These are phyloP conservation scores for Globodera ellingtonae DNA, from an alignment of 1,140 invertebrate species.

Conservation along the genomic window DNA sequence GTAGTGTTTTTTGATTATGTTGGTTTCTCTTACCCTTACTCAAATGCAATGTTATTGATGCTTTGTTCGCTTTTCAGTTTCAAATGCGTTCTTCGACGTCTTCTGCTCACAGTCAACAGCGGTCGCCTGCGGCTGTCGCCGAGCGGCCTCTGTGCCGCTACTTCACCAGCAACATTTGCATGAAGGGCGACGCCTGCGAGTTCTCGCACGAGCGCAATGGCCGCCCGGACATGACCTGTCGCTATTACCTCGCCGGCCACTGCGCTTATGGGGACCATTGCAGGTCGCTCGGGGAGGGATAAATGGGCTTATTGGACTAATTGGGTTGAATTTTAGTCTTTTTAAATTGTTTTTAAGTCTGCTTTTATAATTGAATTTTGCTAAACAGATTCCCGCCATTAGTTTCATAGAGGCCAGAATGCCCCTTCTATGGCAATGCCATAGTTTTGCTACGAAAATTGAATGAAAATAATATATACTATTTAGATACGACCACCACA, in stretches of 20 bases:
- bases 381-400: too few species aligned
- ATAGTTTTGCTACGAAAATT: too few species aligned
- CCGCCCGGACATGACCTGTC: conserved; percentile 35
- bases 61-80: neutral
- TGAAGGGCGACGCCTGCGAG: conserved; percentile 32
- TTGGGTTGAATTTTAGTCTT: too few species aligned
- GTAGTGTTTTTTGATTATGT: neutral
- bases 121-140: neutral
- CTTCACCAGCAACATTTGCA: conserved; percentile 43
- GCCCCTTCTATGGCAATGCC: too few species aligned
- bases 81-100: neutral
- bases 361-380: too few species aligned
- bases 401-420: too few species aligned
- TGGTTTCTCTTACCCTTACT: neutral
- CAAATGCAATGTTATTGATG: neutral
- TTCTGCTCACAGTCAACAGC: neutral
- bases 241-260: conserved; percentile 40
- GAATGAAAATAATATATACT: neutral
- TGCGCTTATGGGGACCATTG: conserved; percentile 36
- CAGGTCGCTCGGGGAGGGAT: conserved; percentile 17
- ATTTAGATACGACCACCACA: conserved; percentile 42
- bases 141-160: conserved; percentile 38
- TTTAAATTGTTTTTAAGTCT: too few species aligned
- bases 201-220: conserved; percentile 47
- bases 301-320: too few species aligned